phyloP scores from a whole-genome alignment of 2,797 vertebrate species.

The Sebastes cheni region DNA sequence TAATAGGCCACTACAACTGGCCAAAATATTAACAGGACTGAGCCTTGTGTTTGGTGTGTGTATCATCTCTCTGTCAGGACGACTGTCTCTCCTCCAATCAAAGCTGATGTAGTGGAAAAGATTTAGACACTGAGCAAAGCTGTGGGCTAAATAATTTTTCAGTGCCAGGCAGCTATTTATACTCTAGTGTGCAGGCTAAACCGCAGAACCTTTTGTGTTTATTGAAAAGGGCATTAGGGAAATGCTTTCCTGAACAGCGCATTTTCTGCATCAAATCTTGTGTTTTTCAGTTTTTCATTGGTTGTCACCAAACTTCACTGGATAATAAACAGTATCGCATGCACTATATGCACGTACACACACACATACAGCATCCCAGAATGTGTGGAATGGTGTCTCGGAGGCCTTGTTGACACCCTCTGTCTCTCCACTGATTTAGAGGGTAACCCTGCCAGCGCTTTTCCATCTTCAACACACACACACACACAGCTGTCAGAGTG shows the following conservation, averaged over 20 bases:
- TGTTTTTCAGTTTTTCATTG: background rate
- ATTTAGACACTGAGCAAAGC: constrained; percentile 27
- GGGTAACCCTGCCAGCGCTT: constrained; percentile 57
- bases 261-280: background rate
- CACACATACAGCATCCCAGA: constrained; percentile 38
- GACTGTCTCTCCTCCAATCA: constrained; percentile 16
- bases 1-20: background rate
- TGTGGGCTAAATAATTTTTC: constrained; percentile 20
- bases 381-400: constrained; percentile 64
- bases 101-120: constrained; percentile 8
- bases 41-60: background rate
- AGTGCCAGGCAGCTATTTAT: constrained; percentile 5
- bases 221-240: background rate
- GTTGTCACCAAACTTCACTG: background rate
- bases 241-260: background rate
- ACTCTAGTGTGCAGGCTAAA: background rate
- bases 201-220: background rate
- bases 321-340: background rate
- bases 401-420: constrained; percentile 60
- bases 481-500: constrained; percentile 66
- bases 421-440: constrained; percentile 65
- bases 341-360: background rate
- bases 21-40: constrained; percentile 10
- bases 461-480: constrained; percentile 44
- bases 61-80: constrained; percentile 16